phyloP scores from a whole-genome alignment of 2,888 invertebrate genomes.

The Gymnosoma rotundatum region DNA sequence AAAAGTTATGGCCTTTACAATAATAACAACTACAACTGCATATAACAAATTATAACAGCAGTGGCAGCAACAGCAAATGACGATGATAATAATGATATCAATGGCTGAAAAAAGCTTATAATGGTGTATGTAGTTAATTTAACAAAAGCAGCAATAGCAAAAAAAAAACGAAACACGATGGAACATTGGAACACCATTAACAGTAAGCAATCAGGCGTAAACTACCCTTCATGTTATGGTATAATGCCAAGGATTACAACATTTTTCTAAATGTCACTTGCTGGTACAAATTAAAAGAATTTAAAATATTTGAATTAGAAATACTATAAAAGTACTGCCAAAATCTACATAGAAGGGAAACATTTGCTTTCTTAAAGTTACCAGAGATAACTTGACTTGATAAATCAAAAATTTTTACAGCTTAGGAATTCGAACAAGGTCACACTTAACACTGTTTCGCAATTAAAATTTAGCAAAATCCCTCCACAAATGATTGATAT shows the following conservation, averaged over 20 bases:
- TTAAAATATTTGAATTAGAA: not conserved
- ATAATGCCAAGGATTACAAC: slow-evolving; percentile 61
- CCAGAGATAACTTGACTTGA: too few species aligned
- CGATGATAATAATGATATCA: slow-evolving; percentile 72
- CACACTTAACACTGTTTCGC: too few species aligned
- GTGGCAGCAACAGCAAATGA: slow-evolving; percentile 67
- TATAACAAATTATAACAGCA: slow-evolving; percentile 45
- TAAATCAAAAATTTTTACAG: too few species aligned
- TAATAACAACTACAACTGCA: slow-evolving; percentile 33
- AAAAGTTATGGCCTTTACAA: slow-evolving; percentile 70
- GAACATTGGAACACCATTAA: slow-evolving; percentile 70
- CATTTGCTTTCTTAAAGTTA: too few species aligned
- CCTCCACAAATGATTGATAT: too few species aligned
- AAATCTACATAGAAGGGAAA: too few species aligned
- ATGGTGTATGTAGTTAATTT: slow-evolving; percentile 59
- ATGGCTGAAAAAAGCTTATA: slow-evolving; percentile 62
- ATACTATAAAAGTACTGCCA: not conserved
- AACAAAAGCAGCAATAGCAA: slow-evolving; percentile 73
- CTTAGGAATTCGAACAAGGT: too few species aligned
- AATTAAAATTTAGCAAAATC: too few species aligned
- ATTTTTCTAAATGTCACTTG: slow-evolving; percentile 54
- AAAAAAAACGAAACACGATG: slow-evolving; percentile 69
- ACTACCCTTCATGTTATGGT: slow-evolving; percentile 65
- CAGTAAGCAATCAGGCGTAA: slow-evolving; percentile 68
- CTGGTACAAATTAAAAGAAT: slow-evolving; percentile 34